Percentiles rank a stretch among this genome's conserved stretches.
Conservation (phyloP, 2,888 invertebrate genomes). For the Oscheius sp. region DNA sequence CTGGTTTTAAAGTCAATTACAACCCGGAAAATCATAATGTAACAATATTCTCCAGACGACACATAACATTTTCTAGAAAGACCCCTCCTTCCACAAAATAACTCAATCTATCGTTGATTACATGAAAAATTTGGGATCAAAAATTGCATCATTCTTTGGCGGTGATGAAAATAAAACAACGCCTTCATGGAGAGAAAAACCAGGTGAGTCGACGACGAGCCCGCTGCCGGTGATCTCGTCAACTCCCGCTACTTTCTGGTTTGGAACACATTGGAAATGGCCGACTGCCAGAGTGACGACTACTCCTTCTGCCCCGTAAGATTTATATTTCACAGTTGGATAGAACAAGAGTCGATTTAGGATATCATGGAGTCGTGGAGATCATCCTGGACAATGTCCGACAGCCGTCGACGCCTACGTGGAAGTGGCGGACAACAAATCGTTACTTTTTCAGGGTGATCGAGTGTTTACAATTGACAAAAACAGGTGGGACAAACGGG, state of each 20-base stretch:
- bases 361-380: not conserved
- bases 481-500: not conserved
- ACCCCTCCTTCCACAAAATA: slow-evolving; percentile 14
- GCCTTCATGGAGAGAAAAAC: not conserved
- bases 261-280: slow-evolving; percentile 5
- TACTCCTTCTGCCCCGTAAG: not conserved
- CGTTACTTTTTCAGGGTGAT: slow-evolving; percentile 3
- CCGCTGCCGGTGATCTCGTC: not conserved
- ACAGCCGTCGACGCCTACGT: slow-evolving; percentile 11
- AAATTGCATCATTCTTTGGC: not conserved
- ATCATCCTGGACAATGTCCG: not conserved
- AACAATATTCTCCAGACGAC: not conserved
- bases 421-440: not conserved
- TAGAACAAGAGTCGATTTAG: not conserved
- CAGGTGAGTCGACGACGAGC: not conserved
- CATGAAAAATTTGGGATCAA: not conserved
- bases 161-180: not conserved
- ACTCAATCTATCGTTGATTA: not conserved
- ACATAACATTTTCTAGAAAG: not conserved
- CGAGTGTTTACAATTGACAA: not conserved
- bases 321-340: not conserved
- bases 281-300: not conserved
- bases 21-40: slow-evolving; percentile 14
- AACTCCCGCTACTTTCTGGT: not conserved
- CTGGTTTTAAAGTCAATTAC: slow-evolving; percentile 13